A percentile compares a stretch with the other conserved stretches of the same genome.
These are phyloP conservation scores for Hymenopus coronatus DNA, from an alignment of 2,888 invertebrate genomes.

Conservation along the genomic window DNA sequence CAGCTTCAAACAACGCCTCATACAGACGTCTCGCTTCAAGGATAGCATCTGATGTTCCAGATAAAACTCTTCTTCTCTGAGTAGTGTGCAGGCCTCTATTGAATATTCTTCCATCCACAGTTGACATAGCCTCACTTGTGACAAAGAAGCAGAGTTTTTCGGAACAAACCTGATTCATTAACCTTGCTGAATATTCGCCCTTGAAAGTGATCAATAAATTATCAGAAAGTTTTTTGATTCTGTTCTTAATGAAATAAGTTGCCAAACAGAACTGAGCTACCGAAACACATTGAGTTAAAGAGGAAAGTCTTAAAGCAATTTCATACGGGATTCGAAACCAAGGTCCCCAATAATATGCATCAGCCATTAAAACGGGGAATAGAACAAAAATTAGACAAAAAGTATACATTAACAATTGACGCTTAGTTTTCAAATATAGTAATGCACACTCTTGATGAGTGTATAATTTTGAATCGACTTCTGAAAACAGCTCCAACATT, in stretches of 20 bases:
- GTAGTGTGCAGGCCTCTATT: neutral
- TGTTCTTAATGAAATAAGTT: neutral
- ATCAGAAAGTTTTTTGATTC: neutral
- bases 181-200: neutral
- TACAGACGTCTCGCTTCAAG: neutral
- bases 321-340: neutral
- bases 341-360: neutral
- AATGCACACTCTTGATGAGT: neutral
- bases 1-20: neutral
- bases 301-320: neutral
- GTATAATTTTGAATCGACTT: neutral
- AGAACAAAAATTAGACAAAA: neutral
- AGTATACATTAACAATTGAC: neutral
- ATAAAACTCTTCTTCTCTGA: neutral
- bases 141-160: neutral
- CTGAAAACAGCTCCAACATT: neutral
- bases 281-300: neutral
- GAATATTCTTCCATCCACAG: neutral
- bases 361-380: neutral
- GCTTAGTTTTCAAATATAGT: neutral
- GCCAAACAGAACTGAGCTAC: neutral
- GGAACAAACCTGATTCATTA: neutral
- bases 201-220: neutral
- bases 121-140: neutral
- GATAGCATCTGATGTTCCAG: neutral